Conservation (phyloP, 2,797 vertebrate species). For the Syndactyla subalaris region DNA sequence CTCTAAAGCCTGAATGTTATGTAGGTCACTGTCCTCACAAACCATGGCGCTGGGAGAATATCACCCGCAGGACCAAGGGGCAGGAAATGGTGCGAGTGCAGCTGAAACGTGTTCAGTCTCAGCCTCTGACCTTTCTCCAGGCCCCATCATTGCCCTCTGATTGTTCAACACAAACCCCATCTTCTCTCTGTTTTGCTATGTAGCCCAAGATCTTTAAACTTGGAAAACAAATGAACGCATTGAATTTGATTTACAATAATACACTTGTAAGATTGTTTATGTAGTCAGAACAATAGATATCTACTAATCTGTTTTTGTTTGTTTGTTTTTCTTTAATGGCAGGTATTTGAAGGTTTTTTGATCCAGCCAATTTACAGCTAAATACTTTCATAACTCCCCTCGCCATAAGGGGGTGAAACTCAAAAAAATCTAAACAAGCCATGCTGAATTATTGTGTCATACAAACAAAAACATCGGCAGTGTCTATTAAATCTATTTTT, state of each 20-base stretch:
- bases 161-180: background rate
- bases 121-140: background rate
- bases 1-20: background rate
- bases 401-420: background rate
- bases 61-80: background rate
- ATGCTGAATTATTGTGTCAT: background rate
- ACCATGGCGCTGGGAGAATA: background rate
- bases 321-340: background rate
- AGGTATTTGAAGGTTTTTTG: background rate
- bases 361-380: background rate
- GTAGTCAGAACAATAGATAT: background rate
- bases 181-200: background rate
- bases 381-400: background rate
- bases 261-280: background rate
- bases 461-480: background rate
- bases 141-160: background rate
- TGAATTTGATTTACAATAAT: background rate
- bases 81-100: background rate
- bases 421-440: background rate
- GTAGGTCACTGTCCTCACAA: slow-evolving; percentile 1
- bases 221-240: background rate
- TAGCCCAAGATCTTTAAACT: background rate
- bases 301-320: background rate
- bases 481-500: background rate
- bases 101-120: background rate